phyloP scores from a whole-genome alignment of 2,888 invertebrate species.

The Steromphala cineraria region DNA sequence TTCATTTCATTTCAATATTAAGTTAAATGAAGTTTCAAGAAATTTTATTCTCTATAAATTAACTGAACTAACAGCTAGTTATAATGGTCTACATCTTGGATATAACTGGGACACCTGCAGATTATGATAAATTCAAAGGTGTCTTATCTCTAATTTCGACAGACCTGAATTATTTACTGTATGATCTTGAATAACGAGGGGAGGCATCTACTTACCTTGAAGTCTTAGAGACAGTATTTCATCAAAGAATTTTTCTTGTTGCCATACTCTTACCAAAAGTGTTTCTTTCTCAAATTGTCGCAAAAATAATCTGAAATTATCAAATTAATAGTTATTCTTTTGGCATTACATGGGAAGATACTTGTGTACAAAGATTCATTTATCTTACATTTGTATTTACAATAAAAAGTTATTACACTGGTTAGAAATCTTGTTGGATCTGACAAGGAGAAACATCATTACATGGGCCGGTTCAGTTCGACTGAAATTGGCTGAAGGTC shows the following conservation, averaged over 20 bases:
- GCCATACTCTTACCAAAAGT: slow-evolving; percentile 2
- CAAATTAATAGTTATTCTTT: not conserved
- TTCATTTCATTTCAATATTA: too few species aligned
- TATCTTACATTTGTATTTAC: not conserved
- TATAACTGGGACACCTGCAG: too few species aligned
- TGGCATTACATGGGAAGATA: not conserved
- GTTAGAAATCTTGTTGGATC: not conserved
- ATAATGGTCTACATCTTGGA: too few species aligned
- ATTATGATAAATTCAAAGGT: too few species aligned
- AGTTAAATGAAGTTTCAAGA: too few species aligned
- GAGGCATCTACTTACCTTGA: not conserved
- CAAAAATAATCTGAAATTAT: not conserved
- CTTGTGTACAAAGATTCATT: not conserved
- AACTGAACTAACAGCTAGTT: too few species aligned
- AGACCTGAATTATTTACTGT: too few species aligned
- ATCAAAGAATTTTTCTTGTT: slow-evolving; percentile 26
- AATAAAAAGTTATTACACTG: not conserved
- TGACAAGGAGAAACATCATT: not conserved
- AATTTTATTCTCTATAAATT: too few species aligned
- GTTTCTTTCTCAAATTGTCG: slow-evolving; percentile 13
- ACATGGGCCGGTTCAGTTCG: not conserved
- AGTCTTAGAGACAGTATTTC: slow-evolving; percentile 19
- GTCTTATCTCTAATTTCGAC: too few species aligned
- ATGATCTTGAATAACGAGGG: too few species aligned
- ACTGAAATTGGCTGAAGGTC: not conserved